Evolutionary conservation across 2,797 vertebrate species (phyloP).

Genomic region (Acanthiza pusilla): DNA sequence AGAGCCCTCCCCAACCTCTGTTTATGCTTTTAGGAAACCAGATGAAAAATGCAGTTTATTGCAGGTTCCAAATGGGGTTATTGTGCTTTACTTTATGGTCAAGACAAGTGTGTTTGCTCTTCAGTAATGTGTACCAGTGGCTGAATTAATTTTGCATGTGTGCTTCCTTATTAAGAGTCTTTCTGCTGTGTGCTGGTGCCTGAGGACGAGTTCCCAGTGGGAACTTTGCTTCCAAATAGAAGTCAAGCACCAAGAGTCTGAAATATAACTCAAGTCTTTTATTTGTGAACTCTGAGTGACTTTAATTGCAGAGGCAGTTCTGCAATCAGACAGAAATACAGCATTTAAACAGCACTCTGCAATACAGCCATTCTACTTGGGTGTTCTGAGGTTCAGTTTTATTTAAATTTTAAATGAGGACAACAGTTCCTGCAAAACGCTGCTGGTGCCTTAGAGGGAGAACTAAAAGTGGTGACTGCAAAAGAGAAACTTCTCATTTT

Average conservation of each 20-base stretch:
- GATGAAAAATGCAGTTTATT: background rate
- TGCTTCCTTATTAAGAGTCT: background rate
- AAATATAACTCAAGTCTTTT: background rate
- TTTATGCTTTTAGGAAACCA: background rate
- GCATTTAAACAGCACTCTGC: background rate
- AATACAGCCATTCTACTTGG: background rate
- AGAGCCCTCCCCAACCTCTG: background rate
- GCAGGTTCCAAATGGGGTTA: background rate
- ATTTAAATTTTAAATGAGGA: background rate
- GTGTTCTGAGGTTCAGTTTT: background rate
- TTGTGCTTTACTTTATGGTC: background rate
- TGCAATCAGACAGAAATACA: background rate
- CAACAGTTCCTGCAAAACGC: background rate
- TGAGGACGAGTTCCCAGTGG: background rate
- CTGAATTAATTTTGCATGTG: background rate
- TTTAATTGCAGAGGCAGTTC: background rate
- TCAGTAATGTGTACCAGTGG: background rate
- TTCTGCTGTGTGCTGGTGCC: background rate
- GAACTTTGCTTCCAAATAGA: background rate
- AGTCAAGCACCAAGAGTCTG: background rate
- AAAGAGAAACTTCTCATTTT: background rate
- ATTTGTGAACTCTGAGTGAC: background rate
- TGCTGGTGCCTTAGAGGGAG: background rate
- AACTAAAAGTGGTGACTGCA: background rate
- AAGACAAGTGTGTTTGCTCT: background rate